A percentile compares a stretch with the other conserved stretches of the same genome.
Conservation (phyloP, 2,888 invertebrate genomes). For the Ophioninae sp. region DNA sequence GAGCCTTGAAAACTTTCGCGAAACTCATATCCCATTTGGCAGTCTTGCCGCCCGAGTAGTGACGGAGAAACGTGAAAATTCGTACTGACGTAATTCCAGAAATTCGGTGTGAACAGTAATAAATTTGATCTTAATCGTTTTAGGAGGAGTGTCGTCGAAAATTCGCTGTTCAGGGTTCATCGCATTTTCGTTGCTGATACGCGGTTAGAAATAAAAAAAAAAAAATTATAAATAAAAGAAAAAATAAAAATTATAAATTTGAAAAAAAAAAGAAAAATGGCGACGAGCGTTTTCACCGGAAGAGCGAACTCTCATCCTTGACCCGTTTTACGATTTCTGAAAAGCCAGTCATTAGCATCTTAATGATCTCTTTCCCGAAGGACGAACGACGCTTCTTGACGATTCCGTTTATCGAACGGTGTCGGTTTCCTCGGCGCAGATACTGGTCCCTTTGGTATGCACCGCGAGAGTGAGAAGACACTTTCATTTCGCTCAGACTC, state of each 20-base stretch:
- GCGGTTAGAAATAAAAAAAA: background rate
- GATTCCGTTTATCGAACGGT: constrained; percentile 46
- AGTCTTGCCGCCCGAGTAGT: background rate
- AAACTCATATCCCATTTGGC: constrained; percentile 37
- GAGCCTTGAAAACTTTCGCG: constrained; percentile 32
- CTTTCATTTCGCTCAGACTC: background rate
- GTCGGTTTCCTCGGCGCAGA: constrained; percentile 8
- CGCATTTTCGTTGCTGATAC: too few relatives aligned
- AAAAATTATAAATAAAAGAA: too few relatives aligned
- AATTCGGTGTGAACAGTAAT: constrained; percentile 15
- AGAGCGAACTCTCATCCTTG: constrained; percentile 39
- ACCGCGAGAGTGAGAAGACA: background rate
- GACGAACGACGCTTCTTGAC: constrained; percentile 22
- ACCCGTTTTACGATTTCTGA: constrained; percentile 28
- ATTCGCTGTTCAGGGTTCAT: background rate
- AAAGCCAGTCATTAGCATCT: constrained; percentile 52
- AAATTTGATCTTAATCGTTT: constrained; percentile 47
- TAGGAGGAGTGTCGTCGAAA: background rate
- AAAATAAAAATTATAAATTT: background rate
- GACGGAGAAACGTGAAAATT: constrained; percentile 19
- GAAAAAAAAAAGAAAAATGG: constrained; percentile 2
- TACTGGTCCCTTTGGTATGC: background rate
- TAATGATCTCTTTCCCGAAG: constrained; percentile 33
- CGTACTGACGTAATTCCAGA: constrained; percentile 13
- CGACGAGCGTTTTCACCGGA: background rate